phyloP scores from a whole-genome alignment of 2,113 vertebrate species.

The Thermophis baileyi region DNA sequence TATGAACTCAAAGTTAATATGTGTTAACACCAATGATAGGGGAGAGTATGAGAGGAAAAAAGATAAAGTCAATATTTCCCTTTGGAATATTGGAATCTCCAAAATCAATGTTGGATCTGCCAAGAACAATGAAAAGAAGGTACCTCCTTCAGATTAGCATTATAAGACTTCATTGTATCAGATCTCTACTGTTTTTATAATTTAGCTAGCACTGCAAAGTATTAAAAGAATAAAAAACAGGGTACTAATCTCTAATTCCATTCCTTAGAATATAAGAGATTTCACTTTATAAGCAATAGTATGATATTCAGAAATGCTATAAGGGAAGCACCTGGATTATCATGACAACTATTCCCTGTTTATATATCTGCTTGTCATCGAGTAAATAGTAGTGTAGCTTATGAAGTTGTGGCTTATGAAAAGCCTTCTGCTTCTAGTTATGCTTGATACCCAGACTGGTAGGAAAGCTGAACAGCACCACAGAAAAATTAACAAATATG shows the following conservation, averaged over 20 bases:
- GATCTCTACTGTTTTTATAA: not conserved
- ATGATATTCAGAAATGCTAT: not conserved
- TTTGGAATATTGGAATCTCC: not conserved
- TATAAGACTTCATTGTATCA: not conserved
- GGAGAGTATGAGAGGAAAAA: not conserved
- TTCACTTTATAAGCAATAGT: not conserved
- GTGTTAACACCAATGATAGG: not conserved
- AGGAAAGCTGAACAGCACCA: not conserved
- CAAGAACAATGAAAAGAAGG: not conserved
- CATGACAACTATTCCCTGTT: not conserved
- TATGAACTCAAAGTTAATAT: not conserved
- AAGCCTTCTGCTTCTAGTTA: not conserved
- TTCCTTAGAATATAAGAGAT: not conserved
- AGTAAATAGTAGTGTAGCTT: not conserved
- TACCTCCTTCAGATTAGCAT: not conserved
- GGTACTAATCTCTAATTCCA: not conserved
- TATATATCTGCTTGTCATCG: not conserved
- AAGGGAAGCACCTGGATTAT: not conserved
- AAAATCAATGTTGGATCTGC: not conserved
- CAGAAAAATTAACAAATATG: not conserved
- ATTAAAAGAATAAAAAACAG: not conserved
- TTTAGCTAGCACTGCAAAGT: not conserved
- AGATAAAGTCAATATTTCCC: not conserved
- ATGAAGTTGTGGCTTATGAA: not conserved
- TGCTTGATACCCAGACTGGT: not conserved